These are phyloP conservation scores for Eupithecia subfuscata DNA, from an alignment of 2,888 invertebrate genomes.

Conservation along the genomic window DNA sequence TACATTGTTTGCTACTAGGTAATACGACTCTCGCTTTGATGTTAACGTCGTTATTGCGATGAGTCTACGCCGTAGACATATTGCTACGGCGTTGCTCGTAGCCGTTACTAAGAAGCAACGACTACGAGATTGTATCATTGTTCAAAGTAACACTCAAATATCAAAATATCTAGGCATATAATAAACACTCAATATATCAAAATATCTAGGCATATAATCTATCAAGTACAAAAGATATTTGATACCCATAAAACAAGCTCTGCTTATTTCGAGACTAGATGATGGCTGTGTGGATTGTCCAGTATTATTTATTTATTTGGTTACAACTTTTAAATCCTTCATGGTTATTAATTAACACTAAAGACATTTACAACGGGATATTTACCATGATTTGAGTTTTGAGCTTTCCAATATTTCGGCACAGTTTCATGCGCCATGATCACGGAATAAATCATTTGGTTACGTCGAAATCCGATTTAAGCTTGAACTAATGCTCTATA, in stretches of 20 bases:
- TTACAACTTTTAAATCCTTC: no score
- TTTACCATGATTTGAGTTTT: no score
- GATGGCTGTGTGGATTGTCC: background rate
- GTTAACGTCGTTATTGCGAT: conserved; percentile 22
- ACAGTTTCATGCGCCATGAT: no score
- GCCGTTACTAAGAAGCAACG: background rate
- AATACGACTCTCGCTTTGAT: conserved; percentile 9
- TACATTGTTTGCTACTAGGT: background rate
- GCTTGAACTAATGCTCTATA: background rate
- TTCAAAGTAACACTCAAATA: background rate
- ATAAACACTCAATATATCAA: background rate
- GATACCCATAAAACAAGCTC: background rate
- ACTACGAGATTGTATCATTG: conserved; percentile 26
- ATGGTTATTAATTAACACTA: no score
- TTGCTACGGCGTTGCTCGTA: conserved; percentile 18
- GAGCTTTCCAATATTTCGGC: no score
- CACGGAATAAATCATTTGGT: no score
- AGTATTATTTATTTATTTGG: background rate
- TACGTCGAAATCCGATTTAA: background rate
- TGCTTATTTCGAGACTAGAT: background rate
- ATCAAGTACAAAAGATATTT: no score
- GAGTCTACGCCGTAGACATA: conserved; percentile 29
- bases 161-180: no score
- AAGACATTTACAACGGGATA: no score
- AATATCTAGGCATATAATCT: no score